phyloP scores from a whole-genome alignment of 2,113 vertebrate species.

The Gobiocypris rarus region DNA sequence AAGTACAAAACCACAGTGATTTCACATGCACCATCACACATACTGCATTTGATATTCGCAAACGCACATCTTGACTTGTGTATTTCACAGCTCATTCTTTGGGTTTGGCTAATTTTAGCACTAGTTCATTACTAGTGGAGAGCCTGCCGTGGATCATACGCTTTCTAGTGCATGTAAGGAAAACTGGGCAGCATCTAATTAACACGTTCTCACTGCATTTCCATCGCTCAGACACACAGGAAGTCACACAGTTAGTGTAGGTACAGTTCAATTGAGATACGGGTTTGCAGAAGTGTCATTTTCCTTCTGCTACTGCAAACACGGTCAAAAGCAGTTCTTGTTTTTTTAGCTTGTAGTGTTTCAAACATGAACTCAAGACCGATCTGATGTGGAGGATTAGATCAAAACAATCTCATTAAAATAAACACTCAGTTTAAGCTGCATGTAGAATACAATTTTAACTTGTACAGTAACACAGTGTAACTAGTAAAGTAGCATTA shows the following conservation, averaged over 20 bases:
- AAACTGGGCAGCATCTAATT: conserved; percentile 23
- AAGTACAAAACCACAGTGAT: too few relatives aligned
- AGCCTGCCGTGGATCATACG: neutral
- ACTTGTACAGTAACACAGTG: neutral
- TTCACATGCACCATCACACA: too few relatives aligned
- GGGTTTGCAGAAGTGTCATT: conserved; percentile 22
- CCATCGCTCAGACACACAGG: neutral
- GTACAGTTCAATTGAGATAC: neutral
- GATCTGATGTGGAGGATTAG: neutral
- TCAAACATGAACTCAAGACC: neutral
- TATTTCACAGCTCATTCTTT: neutral
- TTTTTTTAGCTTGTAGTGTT: neutral
- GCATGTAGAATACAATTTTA: neutral
- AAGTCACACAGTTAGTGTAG: neutral
- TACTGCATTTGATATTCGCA: too few relatives aligned
- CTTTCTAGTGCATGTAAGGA: neutral
- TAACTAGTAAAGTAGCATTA: too few relatives aligned
- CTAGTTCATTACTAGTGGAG: neutral
- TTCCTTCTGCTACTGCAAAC: conserved; percentile 11
- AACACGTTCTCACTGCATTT: conserved; percentile 14
- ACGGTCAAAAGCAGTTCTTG: neutral
- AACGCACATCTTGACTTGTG: neutral
- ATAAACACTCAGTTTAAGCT: neutral
- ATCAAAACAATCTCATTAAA: neutral
- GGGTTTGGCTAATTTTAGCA: neutral